Evolutionary conservation across 2,888 invertebrate genomes (phyloP), one percentile per base, ranked within the genome.

Genomic region (Onchidella celtica): DNA sequence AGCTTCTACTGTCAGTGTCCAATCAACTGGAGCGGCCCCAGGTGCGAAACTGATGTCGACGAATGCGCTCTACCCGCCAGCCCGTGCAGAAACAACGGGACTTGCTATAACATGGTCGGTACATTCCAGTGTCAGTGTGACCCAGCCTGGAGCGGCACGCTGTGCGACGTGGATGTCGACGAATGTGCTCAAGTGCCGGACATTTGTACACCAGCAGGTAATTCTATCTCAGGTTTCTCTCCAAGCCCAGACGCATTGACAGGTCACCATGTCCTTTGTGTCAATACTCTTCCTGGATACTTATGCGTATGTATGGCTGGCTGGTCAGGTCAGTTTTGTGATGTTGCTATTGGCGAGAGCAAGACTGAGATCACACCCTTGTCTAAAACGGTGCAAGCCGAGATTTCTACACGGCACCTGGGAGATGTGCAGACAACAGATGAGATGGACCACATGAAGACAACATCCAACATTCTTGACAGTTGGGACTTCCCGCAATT

Each of bases 1-100:
- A 79, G 83, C 9, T 89, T 84, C 77, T 17, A 55, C 9, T 88
- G 89, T 76, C 32, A 55, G 32, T 89, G 88, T 80, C 57, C 55
- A 3, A 57, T 27, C 32, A 85, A 86, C 11, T 85, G 78, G 75
- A 32, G 34, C 14, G 84, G 85, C 11, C 11, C 27, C 1, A 36
- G 61, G 9, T 84, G 83, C 66, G 81, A 79, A 27, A n/a, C 17
- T 29, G 81, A 84, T 9, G 57, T 77, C 27, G 70, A 85, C 57
- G 83, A 84, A 24, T 86, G 86, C 65, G 24, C 24, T 17, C 9
- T 9, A 36, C 14, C 6, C 9, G 36, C 36, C 24, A 32, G 38
- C 4, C 74, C 82, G 17, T 86, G 85, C 59, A 40, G 63, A 55
- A 83, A 85, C 66, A 75, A 72, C 14, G 84, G 61, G 29, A 76